Percentiles rank a stretch among this genome's conserved stretches.
Conservation (phyloP, 1,140 invertebrate species). For the Drosophila mauritiana region DNA sequence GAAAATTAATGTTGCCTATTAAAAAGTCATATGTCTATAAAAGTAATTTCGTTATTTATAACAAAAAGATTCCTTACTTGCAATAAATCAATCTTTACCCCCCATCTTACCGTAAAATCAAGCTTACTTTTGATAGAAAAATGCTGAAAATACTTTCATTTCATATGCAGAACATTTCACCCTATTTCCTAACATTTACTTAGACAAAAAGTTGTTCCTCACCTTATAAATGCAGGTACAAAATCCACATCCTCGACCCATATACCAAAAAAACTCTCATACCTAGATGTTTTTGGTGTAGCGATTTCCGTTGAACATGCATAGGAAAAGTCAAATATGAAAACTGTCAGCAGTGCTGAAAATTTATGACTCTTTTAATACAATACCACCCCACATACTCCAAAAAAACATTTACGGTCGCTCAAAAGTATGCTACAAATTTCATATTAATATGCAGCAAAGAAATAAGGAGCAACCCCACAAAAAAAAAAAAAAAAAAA, state of each 20-base stretch:
- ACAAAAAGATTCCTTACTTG: background rate
- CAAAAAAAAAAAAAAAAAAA: constrained; percentile 45
- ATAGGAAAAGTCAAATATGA: constrained; percentile 76
- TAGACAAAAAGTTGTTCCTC: constrained; percentile 23
- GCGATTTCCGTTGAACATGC: constrained; percentile 57
- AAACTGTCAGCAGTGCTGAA: constrained; percentile 68
- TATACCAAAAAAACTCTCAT: background rate
- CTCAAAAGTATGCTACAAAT: constrained; percentile 72
- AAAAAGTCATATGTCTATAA: background rate
- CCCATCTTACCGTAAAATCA: constrained; percentile 21
- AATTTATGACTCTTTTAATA: constrained; percentile 75
- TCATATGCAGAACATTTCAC: constrained; percentile 35
- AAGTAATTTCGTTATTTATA: background rate
- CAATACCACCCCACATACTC: constrained; percentile 36
- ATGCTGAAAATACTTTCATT: constrained; percentile 38
- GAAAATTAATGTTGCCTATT: too few relatives aligned
- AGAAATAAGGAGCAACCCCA: background rate
- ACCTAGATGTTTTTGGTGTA: constrained; percentile 18
- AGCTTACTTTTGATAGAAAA: background rate
- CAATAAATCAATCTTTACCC: constrained; percentile 35
- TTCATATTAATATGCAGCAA: constrained; percentile 72
- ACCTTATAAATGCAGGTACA: constrained; percentile 37
- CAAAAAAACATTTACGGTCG: constrained; percentile 10
- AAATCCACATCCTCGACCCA: background rate
- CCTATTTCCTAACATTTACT: constrained; percentile 16